Evolutionary conservation across 2,888 invertebrate species (phyloP).

Genomic region (Gymnosoma rotundatum): DNA sequence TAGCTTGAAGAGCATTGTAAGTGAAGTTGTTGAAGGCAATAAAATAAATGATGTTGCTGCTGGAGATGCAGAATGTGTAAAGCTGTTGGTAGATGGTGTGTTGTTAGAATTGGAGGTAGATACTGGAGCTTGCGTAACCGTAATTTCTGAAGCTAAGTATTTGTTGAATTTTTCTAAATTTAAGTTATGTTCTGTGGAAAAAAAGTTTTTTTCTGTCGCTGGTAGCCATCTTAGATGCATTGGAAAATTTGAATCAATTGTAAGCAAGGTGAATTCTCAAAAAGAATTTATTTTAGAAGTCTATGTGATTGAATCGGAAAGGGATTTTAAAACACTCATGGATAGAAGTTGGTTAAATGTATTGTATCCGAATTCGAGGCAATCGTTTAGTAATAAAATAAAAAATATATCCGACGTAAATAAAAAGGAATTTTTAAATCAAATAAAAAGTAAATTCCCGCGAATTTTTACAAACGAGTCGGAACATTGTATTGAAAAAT

Average conservation of each 20-base stretch:
- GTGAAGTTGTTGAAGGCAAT: background rate
- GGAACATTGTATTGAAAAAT: too few species aligned
- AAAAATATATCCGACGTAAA: background rate
- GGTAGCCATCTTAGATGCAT: constrained; percentile 36
- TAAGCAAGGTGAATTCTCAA: constrained; percentile 24
- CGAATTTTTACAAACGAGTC: too few species aligned
- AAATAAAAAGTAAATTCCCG: too few species aligned
- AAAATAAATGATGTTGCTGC: background rate
- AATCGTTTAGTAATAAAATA: constrained; percentile 32
- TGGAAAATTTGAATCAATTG: constrained; percentile 42
- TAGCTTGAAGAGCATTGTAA: background rate
- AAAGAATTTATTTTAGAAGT: constrained; percentile 26
- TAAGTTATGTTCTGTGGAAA: constrained; percentile 27
- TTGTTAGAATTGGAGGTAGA: constrained; percentile 55
- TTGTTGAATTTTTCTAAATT: constrained; percentile 40
- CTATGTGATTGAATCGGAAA: constrained; percentile 49
- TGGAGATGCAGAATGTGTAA: constrained; percentile 15
- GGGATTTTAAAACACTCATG: constrained; percentile 44
- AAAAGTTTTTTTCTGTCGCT: constrained; percentile 44
- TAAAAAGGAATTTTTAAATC: background rate
- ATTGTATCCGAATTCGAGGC: constrained; percentile 40
- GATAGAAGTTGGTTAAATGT: constrained; percentile 55
- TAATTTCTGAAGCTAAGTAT: constrained; percentile 53
- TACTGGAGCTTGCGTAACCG: constrained; percentile 18
- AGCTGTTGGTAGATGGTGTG: constrained; percentile 28